Conservation (phyloP, 2,797 vertebrate genomes). For the Neomorphus geoffroyi region DNA sequence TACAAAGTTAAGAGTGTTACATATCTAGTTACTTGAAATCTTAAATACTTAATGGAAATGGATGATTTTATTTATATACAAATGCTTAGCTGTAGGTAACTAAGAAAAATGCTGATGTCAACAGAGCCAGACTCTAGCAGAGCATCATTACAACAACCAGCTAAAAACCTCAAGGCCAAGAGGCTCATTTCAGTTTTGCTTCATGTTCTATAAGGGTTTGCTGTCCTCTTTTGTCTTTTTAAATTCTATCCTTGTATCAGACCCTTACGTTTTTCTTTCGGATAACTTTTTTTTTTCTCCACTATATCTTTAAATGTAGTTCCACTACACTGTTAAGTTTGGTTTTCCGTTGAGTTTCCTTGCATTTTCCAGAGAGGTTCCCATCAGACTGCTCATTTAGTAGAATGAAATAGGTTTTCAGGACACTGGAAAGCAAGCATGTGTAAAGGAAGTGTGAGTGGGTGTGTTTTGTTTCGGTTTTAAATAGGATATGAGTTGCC, state of each 20-base stretch:
- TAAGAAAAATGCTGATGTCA: background rate
- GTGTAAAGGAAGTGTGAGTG: background rate
- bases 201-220: background rate
- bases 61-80: background rate
- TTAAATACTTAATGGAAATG: background rate
- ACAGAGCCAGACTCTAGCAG: background rate
- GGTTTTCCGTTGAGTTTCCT: background rate
- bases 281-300: background rate
- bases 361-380: background rate
- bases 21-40: background rate
- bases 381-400: background rate
- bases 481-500: background rate
- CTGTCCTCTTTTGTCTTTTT: background rate
- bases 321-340: background rate
- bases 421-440: background rate
- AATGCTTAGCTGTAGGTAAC: background rate
- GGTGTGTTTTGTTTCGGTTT: background rate
- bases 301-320: background rate
- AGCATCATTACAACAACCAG: background rate
- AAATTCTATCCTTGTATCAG: background rate
- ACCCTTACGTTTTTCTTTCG: background rate
- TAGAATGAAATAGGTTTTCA: conserved; percentile 25
- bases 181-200: background rate
- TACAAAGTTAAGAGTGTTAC: background rate
- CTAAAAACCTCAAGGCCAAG: background rate